Base-by-base conservation (phyloP, 2,888 invertebrate genomes). In the Sphecodes monilicornis region DNA sequence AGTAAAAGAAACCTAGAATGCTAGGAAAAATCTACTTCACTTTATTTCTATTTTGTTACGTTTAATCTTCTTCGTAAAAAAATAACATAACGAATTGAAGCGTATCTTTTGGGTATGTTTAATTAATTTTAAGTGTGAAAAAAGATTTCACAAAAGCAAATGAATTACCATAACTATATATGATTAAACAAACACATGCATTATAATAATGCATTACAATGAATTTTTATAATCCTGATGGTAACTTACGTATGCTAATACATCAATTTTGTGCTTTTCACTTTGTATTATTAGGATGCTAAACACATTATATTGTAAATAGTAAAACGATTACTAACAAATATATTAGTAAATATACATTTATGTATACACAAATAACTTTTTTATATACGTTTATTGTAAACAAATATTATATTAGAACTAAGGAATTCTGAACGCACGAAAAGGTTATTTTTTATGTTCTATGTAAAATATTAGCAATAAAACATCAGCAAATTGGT, bases 271-370 rank as follows among this genome's bases (percentile, higher is more conserved):
- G 68, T 57, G 26, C 10, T 5, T 75, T 73, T 54, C 64, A 57
- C 29, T 71, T 50, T 72, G n/a, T 75, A 74, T 76, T 79, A 29
- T 64, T 80, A 66, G 10, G 3, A 16, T 18, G 76, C 36, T 22
- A 36, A 68, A 68, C 39, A 57, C 66, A 26, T 29, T 32, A 50
- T 78, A 85, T 78, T 87, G 83, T 88, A 88, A 77, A 88, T 85
- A 87, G n/a, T 3, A 54, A 72, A 71, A 66, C 76, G 71, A 36
- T 75, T 70, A 72, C 70, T 79, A 86, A 70, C 76, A 80, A 78
- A 75, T 78, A 76, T 69, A 76, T 74, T 82, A 32, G 54, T 80
- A 81, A 26, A 74, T 76, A 85, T 81, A 66, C 60, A 84, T 84
- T 82, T 80, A 80, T 78, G 78, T 78, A 77, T 80, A 88, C 64